phyloP scores from a whole-genome alignment of 2,888 invertebrate species.

The Slavum lentiscoides region DNA sequence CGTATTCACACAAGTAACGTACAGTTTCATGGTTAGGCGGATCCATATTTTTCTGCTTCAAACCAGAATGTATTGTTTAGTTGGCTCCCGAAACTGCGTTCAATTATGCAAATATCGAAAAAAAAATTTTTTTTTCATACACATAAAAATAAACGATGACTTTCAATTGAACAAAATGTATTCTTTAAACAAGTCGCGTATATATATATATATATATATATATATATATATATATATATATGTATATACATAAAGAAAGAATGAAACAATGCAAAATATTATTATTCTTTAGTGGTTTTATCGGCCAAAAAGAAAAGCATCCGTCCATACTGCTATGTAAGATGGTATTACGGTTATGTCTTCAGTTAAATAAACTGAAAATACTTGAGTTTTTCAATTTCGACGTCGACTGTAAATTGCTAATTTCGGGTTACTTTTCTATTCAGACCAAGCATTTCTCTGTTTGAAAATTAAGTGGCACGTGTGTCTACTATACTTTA shows the following conservation, averaged over 20 bases:
- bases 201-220: neutral
- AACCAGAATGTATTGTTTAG: constrained; percentile 32
- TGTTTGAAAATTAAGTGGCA: neutral
- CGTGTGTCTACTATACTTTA: neutral
- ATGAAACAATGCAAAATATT: constrained; percentile 45
- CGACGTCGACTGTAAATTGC: constrained; percentile 33
- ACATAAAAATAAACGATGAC: constrained; percentile 46
- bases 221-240: neutral
- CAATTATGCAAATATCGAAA: constrained; percentile 40
- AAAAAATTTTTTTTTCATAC: neutral
- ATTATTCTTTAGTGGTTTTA: constrained; percentile 42
- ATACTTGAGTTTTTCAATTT: constrained; percentile 29
- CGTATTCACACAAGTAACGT: constrained; percentile 32
- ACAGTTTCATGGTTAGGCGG: constrained; percentile 20
- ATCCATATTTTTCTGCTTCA: constrained; percentile 42
- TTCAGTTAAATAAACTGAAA: constrained; percentile 40
- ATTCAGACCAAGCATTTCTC: neutral
- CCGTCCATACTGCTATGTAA: constrained; percentile 25
- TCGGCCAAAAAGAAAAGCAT: constrained; percentile 38
- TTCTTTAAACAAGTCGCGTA: constrained; percentile 9
- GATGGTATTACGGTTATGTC: constrained; percentile 23
- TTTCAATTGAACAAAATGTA: constrained; percentile 43
- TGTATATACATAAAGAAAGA: neutral
- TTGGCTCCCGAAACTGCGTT: constrained; percentile 18
- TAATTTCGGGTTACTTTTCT: constrained; percentile 10